Percentiles rank a stretch among this genome's conserved stretches.
Conservation (phyloP, 2,888 invertebrate species). For the Ceriagrion tenellum region DNA sequence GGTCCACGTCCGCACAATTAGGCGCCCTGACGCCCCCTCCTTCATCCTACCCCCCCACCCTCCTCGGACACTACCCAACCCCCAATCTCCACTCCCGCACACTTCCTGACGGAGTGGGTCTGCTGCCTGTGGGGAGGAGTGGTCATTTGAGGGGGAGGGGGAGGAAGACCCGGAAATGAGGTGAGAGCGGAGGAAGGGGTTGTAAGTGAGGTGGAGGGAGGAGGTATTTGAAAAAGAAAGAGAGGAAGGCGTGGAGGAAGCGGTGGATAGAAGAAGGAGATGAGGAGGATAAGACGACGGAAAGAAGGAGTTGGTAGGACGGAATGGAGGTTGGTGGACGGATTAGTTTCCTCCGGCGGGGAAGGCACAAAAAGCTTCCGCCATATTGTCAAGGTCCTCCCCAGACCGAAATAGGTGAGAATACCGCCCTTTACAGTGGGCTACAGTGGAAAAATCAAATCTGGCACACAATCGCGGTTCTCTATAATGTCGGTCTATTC, state of each 20-base stretch:
- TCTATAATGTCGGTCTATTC: no score
- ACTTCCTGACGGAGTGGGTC: not conserved
- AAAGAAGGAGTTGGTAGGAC: not conserved
- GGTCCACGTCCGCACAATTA: conserved; percentile 23
- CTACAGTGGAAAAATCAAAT: no score
- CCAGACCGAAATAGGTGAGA: no score
- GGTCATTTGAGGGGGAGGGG: not conserved
- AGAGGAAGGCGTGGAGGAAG: not conserved
- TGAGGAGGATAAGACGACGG: not conserved
- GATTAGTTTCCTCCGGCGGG: not conserved
- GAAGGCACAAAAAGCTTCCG: not conserved
- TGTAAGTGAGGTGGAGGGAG: not conserved
- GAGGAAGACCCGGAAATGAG: not conserved
- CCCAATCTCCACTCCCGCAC: not conserved
- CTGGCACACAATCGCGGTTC: no score
- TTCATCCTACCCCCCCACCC: not conserved
- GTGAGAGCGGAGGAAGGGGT: not conserved
- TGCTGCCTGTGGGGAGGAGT: not conserved
- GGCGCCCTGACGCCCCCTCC: not conserved
- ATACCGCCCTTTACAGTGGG: no score
- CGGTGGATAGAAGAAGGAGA: not conserved
- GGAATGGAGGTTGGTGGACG: not conserved
- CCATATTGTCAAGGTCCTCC: not conserved
- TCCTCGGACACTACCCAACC: not conserved
- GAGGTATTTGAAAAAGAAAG: not conserved